These are phyloP conservation scores for Acanthopagrus latus DNA, from an alignment of 2,797 vertebrate species.

Conservation along the genomic window DNA sequence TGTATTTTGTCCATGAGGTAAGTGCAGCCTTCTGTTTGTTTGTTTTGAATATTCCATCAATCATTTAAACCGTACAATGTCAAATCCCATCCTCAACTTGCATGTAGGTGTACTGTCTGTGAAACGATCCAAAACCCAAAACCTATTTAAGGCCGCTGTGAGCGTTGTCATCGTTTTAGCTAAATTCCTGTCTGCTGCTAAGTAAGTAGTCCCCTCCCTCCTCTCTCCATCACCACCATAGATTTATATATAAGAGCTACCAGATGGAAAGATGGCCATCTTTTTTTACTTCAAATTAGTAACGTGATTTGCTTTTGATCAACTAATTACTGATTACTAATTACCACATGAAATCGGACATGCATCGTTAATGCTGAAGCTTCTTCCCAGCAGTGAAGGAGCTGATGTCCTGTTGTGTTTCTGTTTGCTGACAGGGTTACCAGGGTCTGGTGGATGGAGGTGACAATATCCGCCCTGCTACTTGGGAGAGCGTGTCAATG, in stretches of 20 bases:
- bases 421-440: slow-evolving; percentile 88
- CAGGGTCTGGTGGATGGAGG: slow-evolving; percentile 95
- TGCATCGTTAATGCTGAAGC: background rate
- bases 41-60: too few species aligned
- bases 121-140: background rate
- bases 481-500: slow-evolving; percentile 96
- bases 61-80: background rate
- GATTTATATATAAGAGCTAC: too few species aligned
- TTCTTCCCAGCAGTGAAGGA: slow-evolving; percentile 2
- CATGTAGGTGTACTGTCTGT: background rate
- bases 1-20: slow-evolving; percentile 94
- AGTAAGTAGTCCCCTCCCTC: too few species aligned
- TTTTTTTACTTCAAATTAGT: too few species aligned
- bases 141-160: too few species aligned
- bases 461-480: slow-evolving; percentile 90
- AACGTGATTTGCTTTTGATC: background rate
- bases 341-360: background rate
- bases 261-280: too few species aligned
- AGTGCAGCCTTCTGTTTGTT: slow-evolving; percentile 38
- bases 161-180: too few species aligned
- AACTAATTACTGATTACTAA: background rate
- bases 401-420: slow-evolving; percentile 19
- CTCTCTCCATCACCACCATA: too few species aligned
- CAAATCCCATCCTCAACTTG: background rate
- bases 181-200: too few species aligned